These are phyloP conservation scores for Drosophila mimica DNA, from an alignment of 2,888 invertebrate genomes.

Conservation along the genomic window DNA sequence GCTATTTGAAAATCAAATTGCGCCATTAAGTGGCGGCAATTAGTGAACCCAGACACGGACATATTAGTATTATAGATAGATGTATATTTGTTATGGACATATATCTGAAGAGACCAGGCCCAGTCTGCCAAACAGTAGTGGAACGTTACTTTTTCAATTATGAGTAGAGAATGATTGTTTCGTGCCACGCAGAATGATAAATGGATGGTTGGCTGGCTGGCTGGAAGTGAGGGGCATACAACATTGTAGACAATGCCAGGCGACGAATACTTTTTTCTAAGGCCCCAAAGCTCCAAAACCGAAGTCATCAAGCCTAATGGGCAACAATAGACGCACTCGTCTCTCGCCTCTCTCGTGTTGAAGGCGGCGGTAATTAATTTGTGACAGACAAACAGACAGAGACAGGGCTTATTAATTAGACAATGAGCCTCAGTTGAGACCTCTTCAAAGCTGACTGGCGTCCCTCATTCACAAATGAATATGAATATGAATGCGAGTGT, in stretches of 20 bases:
- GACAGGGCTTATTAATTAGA: constrained; percentile 68
- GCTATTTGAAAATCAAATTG: constrained; percentile 73
- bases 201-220: constrained; percentile 34
- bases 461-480: constrained; percentile 1
- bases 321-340: constrained; percentile 36
- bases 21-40: constrained; percentile 75
- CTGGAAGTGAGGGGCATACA: constrained; percentile 3
- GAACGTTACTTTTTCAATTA: constrained; percentile 75
- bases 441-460: constrained; percentile 19
- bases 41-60: constrained; percentile 48
- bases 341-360: constrained; percentile 23
- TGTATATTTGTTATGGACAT: neutral
- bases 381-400: constrained; percentile 48
- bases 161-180: constrained; percentile 76
- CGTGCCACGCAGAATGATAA: constrained; percentile 49
- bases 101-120: neutral
- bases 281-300: constrained; percentile 15
- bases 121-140: constrained; percentile 70
- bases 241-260: constrained; percentile 28
- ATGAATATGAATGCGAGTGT: constrained; percentile 4
- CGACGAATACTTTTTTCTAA: constrained; percentile 21
- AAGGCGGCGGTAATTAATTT: constrained; percentile 68
- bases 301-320: constrained; percentile 64
- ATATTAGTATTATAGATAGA: neutral
- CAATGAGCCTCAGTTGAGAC: constrained; percentile 49